Evolutionary conservation across 2,888 invertebrate genomes (phyloP), one percentile per base, ranked within the genome.

Genomic region (Halictus quadricinctus): DNA sequence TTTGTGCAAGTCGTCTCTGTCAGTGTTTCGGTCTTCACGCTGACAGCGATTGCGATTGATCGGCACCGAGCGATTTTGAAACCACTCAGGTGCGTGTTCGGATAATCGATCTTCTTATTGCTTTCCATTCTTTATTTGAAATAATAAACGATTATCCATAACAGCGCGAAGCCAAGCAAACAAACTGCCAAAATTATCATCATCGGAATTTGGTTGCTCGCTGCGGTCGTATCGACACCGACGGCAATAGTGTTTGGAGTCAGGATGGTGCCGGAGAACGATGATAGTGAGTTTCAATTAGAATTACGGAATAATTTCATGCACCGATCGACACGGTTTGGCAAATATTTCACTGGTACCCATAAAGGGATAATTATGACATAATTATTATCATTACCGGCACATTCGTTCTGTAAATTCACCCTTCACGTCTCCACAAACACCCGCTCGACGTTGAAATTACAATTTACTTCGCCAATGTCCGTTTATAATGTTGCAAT

Each of bases 31-130:
- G 97, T 98, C 54, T 97, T 98, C 93, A 98, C 98, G 0, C 95
- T 98, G 36, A 98, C 98, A 18, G 97, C 97, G 77, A 98, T 98
- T 83, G 98, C 98, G 0, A 96, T 98, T 80, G 98, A 98, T 95
- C 96, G 98, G 43, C 98, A 98, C 94, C 96, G 97, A 72, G 97
- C 97, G 4, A 97, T 97, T 87, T 96, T 97, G 82, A 97, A 96
- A 88, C 97, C 97, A 36, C 95, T 97, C 87, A 96, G 97, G 97
- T 97, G 36, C 8, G 83, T 81, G 36, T 36, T 10, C 15, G 18
- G 25, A 1, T 8, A 15, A 25, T 66, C 36, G 3, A 29, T 29
- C 18, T 36, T 69, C 41, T 21, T 7, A 0, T 69, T 69, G 29
- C 6, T 69, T 36, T 10, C 29, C 64, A 18, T 41, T 41, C 36